Base-by-base conservation (phyloP, 2,113 vertebrate genomes). In the Arothron firmamentum region DNA sequence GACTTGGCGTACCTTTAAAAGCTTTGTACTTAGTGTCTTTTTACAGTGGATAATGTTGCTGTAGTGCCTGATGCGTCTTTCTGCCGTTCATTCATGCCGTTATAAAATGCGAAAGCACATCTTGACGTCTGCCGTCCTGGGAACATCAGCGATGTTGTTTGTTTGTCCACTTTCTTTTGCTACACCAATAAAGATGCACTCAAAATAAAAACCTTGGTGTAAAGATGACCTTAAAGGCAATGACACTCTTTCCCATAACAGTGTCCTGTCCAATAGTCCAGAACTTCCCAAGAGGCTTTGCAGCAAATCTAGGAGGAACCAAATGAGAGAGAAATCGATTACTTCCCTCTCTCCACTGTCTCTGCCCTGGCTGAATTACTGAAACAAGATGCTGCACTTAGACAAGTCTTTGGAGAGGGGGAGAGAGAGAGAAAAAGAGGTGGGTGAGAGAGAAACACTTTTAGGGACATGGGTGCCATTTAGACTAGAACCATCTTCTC, bases 361-460 rank as follows among this genome's bases (percentile, higher is more conserved):
- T 89, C 82, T 78, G 83, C 74, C 86, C 88, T 88, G 90, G 88
- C 82, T 87, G 89, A 90, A 89, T 90, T 90, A 90, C 87, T 89
- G 90, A 89, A 91, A 90, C 88, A 89, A 90, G 90, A 90, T 90
- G 89, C 90, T 89, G 89, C 90, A 90, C 90, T 88, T 90, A 89
- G 88, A 88, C 81, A 78, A 89, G 83, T 86, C 87, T 89, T 89
- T 80, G 75, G 87, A 88, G 87, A 86, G 86, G 55, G 65, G 55
- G 62, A 68, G 82, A 51, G 65, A 51, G 65, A 75, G 58, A 79
- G 78, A 60, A 49, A 16, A 60, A 75, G 70, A 62, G 74, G 67
- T 63, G 63, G 62, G 61, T 72, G 71, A 78, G 83, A 81, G 73
- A 87, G 73, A 87, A 84, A 86, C 81, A 87, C 86, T 90, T 90